These are phyloP conservation scores for Solea senegalensis DNA, from an alignment of 2,113 vertebrate species.

Conservation along the genomic window DNA sequence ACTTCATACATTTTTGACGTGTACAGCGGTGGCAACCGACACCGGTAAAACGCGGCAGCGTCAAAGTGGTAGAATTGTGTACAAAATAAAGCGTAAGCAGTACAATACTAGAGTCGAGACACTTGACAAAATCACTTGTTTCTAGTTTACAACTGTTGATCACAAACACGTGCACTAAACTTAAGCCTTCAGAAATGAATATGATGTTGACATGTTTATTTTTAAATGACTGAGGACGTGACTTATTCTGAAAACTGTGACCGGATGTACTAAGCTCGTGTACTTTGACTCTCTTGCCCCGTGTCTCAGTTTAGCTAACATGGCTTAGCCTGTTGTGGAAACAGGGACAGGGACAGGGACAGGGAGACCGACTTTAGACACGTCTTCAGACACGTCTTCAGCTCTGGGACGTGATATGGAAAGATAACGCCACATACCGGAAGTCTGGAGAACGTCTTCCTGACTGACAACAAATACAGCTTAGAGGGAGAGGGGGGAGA, in stretches of 20 bases:
- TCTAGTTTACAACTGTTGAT: not conserved
- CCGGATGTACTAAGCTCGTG: not conserved
- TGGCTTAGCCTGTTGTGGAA: constrained; percentile 59
- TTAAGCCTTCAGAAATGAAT: constrained; percentile 16
- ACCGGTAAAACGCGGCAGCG: too few relatives aligned
- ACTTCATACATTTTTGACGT: too few relatives aligned
- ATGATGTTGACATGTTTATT: not conserved
- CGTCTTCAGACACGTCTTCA: constrained; percentile 5
- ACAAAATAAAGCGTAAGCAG: too few relatives aligned
- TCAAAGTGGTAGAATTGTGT: too few relatives aligned
- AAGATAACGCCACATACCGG: constrained; percentile 54
- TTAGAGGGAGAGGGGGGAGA: not conserved
- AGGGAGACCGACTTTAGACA: too few relatives aligned
- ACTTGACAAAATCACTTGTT: not conserved
- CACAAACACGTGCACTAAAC: not conserved
- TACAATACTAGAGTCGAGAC: too few relatives aligned
- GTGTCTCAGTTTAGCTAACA: constrained; percentile 11
- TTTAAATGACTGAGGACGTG: not conserved
- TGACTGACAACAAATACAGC: constrained; percentile 40
- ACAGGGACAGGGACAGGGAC: too few relatives aligned
- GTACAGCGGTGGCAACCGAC: too few relatives aligned
- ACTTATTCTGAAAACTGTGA: constrained; percentile 30
- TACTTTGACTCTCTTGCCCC: not conserved
- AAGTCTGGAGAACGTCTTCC: constrained; percentile 38
- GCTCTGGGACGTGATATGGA: constrained; percentile 52